Conservation (phyloP, 2,888 invertebrate genomes). For the Xylocampa areola region DNA sequence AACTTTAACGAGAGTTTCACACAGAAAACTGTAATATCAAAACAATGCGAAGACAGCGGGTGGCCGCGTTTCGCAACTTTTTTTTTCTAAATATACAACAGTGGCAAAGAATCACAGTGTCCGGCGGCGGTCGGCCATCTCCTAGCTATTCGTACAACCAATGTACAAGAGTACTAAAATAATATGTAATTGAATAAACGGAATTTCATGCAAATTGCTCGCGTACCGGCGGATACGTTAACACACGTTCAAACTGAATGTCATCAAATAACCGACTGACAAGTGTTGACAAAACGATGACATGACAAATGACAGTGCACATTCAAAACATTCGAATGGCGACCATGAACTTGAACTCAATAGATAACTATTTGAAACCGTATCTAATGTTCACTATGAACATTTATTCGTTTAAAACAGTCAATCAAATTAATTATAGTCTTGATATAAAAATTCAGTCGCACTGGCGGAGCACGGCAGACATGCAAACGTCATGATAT, state of each 20-base stretch:
- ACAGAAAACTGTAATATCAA: slow-evolving; percentile 75
- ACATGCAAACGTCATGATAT: slow-evolving; percentile 58
- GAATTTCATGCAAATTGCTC: slow-evolving; percentile 83
- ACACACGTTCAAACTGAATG: slow-evolving; percentile 78
- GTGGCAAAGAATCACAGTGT: slow-evolving; percentile 70
- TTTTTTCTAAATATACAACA: slow-evolving; percentile 68
- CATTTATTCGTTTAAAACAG: slow-evolving; percentile 37
- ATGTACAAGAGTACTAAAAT: slow-evolving; percentile 75
- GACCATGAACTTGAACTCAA: slow-evolving; percentile 82
- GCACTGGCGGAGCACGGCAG: slow-evolving; percentile 35
- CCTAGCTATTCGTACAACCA: slow-evolving; percentile 70
- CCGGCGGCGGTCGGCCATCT: slow-evolving; percentile 72
- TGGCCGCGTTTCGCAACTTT: slow-evolving; percentile 56
- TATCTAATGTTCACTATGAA: slow-evolving; percentile 38
- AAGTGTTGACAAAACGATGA: slow-evolving; percentile 64
- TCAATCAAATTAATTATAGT: slow-evolving; percentile 35
- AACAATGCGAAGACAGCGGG: slow-evolving; percentile 69
- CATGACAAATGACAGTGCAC: slow-evolving; percentile 76
- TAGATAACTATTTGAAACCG: slow-evolving; percentile 46
- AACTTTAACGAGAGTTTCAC: too few species aligned
- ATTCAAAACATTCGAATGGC: slow-evolving; percentile 67
- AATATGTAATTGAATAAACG: slow-evolving; percentile 86
- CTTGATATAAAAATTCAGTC: slow-evolving; percentile 32
- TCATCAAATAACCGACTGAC: slow-evolving; percentile 83
- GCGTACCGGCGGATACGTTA: slow-evolving; percentile 68